A percentile compares a stretch with the other conserved stretches of the same genome.
These are phyloP conservation scores for Chiroxiphia lanceolata DNA, from an alignment of 2,797 vertebrate species.

Conservation along the genomic window DNA sequence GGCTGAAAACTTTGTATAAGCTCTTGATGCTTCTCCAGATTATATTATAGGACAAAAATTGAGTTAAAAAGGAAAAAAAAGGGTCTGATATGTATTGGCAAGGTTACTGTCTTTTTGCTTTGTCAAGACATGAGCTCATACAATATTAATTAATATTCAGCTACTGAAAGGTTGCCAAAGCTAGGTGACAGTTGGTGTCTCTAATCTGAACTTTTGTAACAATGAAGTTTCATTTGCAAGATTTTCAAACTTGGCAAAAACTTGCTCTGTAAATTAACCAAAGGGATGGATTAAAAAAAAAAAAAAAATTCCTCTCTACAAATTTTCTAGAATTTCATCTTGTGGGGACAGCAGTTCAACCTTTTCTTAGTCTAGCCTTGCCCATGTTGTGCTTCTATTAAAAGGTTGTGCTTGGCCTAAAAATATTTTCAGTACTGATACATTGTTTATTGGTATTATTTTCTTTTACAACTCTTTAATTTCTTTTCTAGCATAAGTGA, in stretches of 20 bases:
- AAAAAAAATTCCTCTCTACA: background rate
- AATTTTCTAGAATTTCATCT: background rate
- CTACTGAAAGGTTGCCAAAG: slow-evolving; percentile 1
- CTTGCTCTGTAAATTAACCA: background rate
- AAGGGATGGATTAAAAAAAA: background rate
- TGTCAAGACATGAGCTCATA: slow-evolving; percentile 1
- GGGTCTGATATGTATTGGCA: background rate
- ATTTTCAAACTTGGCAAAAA: slow-evolving; percentile 20
- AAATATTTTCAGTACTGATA: background rate
- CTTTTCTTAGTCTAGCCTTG: background rate
- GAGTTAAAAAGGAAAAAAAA: background rate
- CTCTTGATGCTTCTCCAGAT: background rate
- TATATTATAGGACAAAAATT: background rate
- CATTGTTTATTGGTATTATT: background rate
- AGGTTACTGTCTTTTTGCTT: background rate
- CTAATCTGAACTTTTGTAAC: background rate
- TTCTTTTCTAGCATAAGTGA: background rate
- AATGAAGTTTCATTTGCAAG: background rate
- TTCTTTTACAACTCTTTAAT: background rate
- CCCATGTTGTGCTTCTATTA: background rate
- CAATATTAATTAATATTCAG: slow-evolving; percentile 28
- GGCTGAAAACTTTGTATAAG: background rate
- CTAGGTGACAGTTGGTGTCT: background rate
- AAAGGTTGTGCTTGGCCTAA: background rate
- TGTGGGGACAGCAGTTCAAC: background rate